Evolutionary conservation across 2,888 invertebrate species (phyloP), one percentile per base, ranked within the genome.

Genomic region (Platerodrilus igneus): DNA sequence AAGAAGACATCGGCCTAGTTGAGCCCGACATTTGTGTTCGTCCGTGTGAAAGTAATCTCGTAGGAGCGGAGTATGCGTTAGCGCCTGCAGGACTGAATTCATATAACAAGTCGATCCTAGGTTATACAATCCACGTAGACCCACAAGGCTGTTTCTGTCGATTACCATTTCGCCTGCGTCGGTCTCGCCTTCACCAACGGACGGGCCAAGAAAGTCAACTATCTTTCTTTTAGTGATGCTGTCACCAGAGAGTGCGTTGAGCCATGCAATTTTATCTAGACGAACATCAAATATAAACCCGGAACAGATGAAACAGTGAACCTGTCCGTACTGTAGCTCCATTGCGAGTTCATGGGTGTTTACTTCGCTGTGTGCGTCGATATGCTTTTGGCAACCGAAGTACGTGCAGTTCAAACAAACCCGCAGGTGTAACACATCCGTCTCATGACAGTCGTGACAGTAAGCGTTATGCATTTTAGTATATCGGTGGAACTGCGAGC

Each of bases 41-140:
- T 96, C 94, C 22, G 91, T 86, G 53, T 99, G 76, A 67, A 99
- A 96, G 70, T 92, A 97, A 66, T 97, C 95, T 47, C 96, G 75
- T 36, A 99, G 72, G 21, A 96, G 71, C 1, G 96, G 95, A 3
- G 95, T 96, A 67, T 97, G 96, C 52, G 93, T 92, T 52, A 99
- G 68, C 1, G 93, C 90, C 75, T 93, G 92, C 6, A 97, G 86
- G 57, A 97, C 94, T 63, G 94, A 94, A 69, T 95, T 97, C 92
- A 99, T 94, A 66, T 95, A 99, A 71, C 97, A 99, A 3, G 97
- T 97, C 53, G 93, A 88, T 19, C 97, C 97, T 48, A 99, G 74
- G 71, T 99, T 99, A 58, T 95, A 83, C 38, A 99, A 72, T 0
- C 97, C 97, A 37, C 97, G 76, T 41, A 99, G 73, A 21, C 97